Evolutionary conservation across 1,140 invertebrate genomes (phyloP), one percentile per base, ranked within the genome.

Genomic region (Achroia grisella): DNA sequence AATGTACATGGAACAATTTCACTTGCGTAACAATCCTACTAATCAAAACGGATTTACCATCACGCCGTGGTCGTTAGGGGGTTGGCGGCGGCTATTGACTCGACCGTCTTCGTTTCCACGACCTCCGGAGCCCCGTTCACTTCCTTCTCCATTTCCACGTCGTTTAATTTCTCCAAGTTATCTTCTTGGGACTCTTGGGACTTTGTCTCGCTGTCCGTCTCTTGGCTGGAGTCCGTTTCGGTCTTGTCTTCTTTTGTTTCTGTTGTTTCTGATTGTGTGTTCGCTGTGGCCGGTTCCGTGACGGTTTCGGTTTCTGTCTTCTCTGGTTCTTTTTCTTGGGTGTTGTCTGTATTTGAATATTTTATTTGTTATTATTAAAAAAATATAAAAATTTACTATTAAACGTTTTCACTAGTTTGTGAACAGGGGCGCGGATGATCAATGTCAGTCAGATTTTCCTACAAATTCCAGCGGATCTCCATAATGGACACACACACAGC

Each of bases 171-270:
- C 5, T 57, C 42, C 15, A 23, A 6, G 2, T 23, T 23, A 6
- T 23, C 17, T 6, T 23, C 17, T 23, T 23, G 9, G 6, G 17
- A n/a, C 4, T 33, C 17, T 31, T 52, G 32, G 4, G 42, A 32
- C 6, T 52, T 56, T 14, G 33, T 49, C 0, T 56, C 50, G 8
- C 48, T 47, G 15, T 54, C 42, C 4, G 17, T 23, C 17, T 23
- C 17, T 6, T 23, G 17, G 31, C 41, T 62, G 43, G 39, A 49
- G 11, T 63, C 56, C 10, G 56, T 71, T 35, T 62, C 62, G n/a
- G 59, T 48, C 2, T 68, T 74, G 37, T 65, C 71, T 12, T 80
- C 71, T 6, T 23, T 23, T 23, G 72, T 73, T 56, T 78, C 74
- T 39, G 67, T 68, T 5, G 58, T 61, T 15, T 72, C 66, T 0